Base-by-base conservation (phyloP, 2,888 invertebrate species). In the Lasius platythorax region DNA sequence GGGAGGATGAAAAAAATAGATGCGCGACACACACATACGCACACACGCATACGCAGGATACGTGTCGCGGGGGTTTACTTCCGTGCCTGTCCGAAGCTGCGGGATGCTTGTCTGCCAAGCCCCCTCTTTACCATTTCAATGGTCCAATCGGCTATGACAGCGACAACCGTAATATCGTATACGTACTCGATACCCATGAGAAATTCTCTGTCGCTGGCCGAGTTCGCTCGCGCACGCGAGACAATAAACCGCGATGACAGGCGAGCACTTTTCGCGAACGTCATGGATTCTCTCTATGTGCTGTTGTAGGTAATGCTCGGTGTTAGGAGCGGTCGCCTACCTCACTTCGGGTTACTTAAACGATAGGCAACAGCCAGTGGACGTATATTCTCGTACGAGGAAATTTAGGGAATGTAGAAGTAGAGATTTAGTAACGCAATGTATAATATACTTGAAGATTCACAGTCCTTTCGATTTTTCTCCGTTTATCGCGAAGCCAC, bases 111-210 rank as follows among this genome's bases (percentile, higher is more conserved):
- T 89, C 90, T 85, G 87, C 90, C 91, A 90, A 72, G 79, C 72
- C 92, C 94, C 93, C 93, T 91, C 91, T 93, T 93, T 93, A 91
- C 89, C 93, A 92, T 93, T 93, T 94, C 91, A 94, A 94, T 94
- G 89, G 91, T 87, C 91, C 93, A 91, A 93, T 93, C 90, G 92
- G 58, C 81, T 70, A 87, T 92, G 93, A 93, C 92, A 91, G 88
- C 88, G 87, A 92, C 92, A 91, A 93, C 87, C 92, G 91, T 90
- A 89, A 90, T 90, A 86, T 88, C 91, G 87, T 90, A 92, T 88
- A 92, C 91, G 86, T 90, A 93, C 90, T 92, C 91, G 94, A 94
- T 94, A 94, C 93, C 93, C 94, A 93, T 94, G 94, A 93, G 94
- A 94, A 53, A 92, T 91, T 87, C 88, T 86, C 88, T 86, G 56